Conservation (phyloP, 2,888 invertebrate species). For the Schrankia costaestrigalis region DNA sequence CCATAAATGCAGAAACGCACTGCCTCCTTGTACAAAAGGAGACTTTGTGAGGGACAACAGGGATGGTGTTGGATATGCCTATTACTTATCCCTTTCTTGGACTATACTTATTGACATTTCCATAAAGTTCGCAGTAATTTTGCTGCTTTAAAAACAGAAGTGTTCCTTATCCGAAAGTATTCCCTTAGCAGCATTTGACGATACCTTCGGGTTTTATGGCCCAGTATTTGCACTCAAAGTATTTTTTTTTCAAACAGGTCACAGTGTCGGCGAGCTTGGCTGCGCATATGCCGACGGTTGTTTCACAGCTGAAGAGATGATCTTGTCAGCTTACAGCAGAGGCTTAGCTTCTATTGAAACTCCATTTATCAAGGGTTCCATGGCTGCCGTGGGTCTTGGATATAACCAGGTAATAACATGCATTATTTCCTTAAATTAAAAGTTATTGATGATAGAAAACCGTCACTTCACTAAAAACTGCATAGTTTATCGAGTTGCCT, state of each 20-base stretch:
- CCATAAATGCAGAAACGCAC: too few relatives aligned
- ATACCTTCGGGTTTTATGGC: too few relatives aligned
- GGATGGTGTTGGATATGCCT: too few relatives aligned
- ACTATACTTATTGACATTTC: too few relatives aligned
- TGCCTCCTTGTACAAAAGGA: too few relatives aligned
- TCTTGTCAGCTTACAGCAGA: slow-evolving; percentile 90
- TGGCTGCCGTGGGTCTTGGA: slow-evolving; percentile 92
- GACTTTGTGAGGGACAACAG: too few relatives aligned
- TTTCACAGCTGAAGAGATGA: slow-evolving; percentile 92
- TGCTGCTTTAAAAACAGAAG: too few relatives aligned
- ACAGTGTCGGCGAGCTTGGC: slow-evolving; percentile 96
- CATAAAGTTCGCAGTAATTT: too few relatives aligned
- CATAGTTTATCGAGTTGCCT: background rate
- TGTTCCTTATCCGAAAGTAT: too few relatives aligned
- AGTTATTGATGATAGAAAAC: background rate
- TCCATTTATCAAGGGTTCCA: slow-evolving; percentile 86
- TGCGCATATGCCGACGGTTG: slow-evolving; percentile 98
- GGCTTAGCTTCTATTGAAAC: slow-evolving; percentile 88
- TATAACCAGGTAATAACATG: slow-evolving; percentile 68
- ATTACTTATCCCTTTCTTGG: too few relatives aligned
- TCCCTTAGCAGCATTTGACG: too few relatives aligned
- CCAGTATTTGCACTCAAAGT: background rate
- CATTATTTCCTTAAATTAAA: background rate
- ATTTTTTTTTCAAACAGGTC: slow-evolving; percentile 77
- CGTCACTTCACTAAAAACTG: too few relatives aligned